Percentiles rank a stretch among this genome's conserved stretches.
Evolutionary conservation across 2,113 vertebrate species (phyloP).

Genomic region (Pao palembangensis): DNA sequence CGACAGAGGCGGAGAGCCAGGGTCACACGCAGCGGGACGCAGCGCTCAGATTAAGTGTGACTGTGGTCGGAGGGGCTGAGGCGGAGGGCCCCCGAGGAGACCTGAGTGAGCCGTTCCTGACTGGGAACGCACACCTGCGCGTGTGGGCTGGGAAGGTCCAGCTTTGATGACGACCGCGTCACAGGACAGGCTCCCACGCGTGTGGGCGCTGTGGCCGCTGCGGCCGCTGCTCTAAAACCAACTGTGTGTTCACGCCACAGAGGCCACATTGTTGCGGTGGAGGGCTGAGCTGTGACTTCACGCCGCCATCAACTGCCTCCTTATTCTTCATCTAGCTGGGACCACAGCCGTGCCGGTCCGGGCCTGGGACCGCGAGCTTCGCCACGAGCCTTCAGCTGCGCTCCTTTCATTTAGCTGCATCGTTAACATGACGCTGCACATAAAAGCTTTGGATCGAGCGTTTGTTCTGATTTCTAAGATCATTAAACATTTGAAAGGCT

Average conservation of each 20-base stretch:
- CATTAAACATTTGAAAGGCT: too few relatives aligned
- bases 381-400: background rate
- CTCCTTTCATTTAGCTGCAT: too few relatives aligned
- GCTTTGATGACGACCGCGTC: too few relatives aligned
- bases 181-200: too few relatives aligned
- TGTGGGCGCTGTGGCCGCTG: constrained; percentile 5
- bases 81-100: constrained; percentile 48
- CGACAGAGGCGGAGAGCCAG: constrained; percentile 59
- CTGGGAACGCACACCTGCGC: too few relatives aligned
- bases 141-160: too few relatives aligned
- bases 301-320: constrained; percentile 67
- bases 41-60: constrained; percentile 68
- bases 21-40: constrained; percentile 59
- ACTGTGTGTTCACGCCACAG: constrained; percentile 67
- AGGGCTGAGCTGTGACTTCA: constrained; percentile 75
- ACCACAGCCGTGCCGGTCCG: constrained; percentile 66
- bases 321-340: constrained; percentile 67
- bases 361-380: constrained; percentile 55
- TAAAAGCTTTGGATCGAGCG: too few relatives aligned
- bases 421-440: too few relatives aligned
- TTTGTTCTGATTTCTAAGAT: too few relatives aligned
- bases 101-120: background rate
- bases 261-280: constrained; percentile 57
- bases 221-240: constrained; percentile 57
- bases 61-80: constrained; percentile 61